Evolutionary conservation across 1,140 invertebrate genomes (phyloP), one percentile per base, ranked within the genome.

Genomic region (Papilio glaucus): DNA sequence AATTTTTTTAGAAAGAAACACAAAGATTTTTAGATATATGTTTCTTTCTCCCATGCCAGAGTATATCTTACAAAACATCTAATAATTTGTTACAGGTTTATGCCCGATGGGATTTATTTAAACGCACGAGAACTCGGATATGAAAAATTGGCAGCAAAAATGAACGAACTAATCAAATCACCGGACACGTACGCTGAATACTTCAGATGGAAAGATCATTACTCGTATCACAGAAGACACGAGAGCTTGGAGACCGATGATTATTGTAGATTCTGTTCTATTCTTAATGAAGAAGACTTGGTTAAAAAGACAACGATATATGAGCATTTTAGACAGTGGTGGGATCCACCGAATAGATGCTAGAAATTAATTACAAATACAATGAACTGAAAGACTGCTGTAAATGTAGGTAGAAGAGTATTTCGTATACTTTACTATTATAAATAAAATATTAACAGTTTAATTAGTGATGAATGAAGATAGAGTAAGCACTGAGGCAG

Each of bases 71-170:
- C n/a, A 49, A 45, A 49, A 49, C 42, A 21, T 18, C n/a, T n/a
- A 21, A 39, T 49, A 37, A 69, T 68, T 77, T 45, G 37, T 88
- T 85, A 12, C 83, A 91, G 89, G 18, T 92, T 92, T 61, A 87
- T 92, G 86, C 90, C 90, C 24, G 79, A 88, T 53, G 85, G 86
- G 24, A 87, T 86, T 13, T 92, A 92, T 67, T 73, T 92, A 24
- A 86, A 92, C 53, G 90, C 86, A 37, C 79, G 79, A 71, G 75
- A 85, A 42, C 62, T 89, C 4, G 87, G 86, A 8, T 38, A 68
- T 4, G 45, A 79, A 33, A 81, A 81, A 57, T 71, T 92, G 18
- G 89, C 84, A 1, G 70, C 69, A 0, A 81, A 81, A 69, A 91
- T 92, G 83, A 67, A 82, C 49, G 71, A 84, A 18, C 63, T 90